A percentile compares a stretch with the other conserved stretches of the same genome.
Conservation (phyloP, 2,113 vertebrate genomes). For the Upupa epops region DNA sequence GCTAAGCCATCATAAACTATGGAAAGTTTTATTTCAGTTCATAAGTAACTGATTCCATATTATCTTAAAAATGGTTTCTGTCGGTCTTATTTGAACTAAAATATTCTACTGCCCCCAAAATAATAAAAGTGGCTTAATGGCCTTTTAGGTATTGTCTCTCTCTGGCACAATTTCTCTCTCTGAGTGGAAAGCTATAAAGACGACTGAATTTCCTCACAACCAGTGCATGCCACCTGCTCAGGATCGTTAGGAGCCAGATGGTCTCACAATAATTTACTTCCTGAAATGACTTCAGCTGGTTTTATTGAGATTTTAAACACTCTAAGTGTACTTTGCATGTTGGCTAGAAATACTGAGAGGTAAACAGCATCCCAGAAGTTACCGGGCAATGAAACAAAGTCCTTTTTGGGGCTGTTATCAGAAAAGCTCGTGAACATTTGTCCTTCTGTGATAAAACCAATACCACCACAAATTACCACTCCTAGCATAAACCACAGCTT, state of each 20-base stretch:
- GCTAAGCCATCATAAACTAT: background rate
- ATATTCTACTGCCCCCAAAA: background rate
- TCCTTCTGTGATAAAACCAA: conserved; percentile 8
- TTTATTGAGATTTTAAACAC: background rate
- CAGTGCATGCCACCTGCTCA: background rate
- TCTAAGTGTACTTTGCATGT: conserved; percentile 31
- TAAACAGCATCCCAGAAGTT: background rate
- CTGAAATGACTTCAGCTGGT: background rate
- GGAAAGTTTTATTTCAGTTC: background rate
- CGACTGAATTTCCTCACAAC: fast-evolving
- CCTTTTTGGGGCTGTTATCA: background rate
- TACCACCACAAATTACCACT: background rate
- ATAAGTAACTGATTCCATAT: background rate
- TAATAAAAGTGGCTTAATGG: background rate
- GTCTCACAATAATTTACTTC: background rate
- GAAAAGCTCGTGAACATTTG: background rate
- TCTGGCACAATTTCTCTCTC: background rate
- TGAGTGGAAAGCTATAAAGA: background rate
- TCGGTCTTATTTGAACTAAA: background rate
- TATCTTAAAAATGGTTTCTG: background rate
- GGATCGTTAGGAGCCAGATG: background rate
- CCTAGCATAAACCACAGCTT: background rate
- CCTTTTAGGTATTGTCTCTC: background rate
- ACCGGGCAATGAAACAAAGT: conserved; percentile 54
- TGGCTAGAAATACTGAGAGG: background rate